phyloP scores from a whole-genome alignment of 1,140 invertebrate genomes.

The Drosophila azteca region DNA sequence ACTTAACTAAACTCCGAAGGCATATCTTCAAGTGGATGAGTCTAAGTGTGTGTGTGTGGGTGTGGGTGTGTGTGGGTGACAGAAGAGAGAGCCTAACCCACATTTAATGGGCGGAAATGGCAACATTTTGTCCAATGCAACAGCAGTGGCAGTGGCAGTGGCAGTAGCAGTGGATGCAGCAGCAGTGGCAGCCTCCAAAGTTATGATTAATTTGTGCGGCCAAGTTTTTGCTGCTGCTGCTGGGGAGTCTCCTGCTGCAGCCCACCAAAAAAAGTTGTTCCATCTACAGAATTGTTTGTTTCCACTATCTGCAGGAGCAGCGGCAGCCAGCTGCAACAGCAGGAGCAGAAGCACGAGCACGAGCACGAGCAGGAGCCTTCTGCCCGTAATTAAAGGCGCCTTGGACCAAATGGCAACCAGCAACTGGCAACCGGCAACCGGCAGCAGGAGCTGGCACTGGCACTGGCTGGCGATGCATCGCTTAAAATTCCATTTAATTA shows the following conservation, averaged over 20 bases:
- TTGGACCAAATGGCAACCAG: conserved; percentile 49
- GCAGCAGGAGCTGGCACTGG: conserved; percentile 5
- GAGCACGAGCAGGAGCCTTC: conserved; percentile 11
- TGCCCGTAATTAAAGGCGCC: conserved; percentile 70
- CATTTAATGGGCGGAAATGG: conserved; percentile 62
- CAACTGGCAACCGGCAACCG: conserved; percentile 13
- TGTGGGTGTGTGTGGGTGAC: background rate
- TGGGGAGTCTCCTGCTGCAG: conserved; percentile 16
- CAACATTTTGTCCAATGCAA: conserved; percentile 50
- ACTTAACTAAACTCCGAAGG: conserved; percentile 2
- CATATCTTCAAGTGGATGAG: conserved; percentile 24
- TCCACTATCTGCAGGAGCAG: conserved; percentile 53
- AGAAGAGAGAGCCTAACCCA: conserved; percentile 50
- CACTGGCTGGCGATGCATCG: conserved; percentile 51
- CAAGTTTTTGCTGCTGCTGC: conserved; percentile 62
- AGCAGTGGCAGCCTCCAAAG: conserved; percentile 63
- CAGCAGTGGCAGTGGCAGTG: conserved; percentile 45
- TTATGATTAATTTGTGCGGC: conserved; percentile 78
- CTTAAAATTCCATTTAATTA: conserved; percentile 82
- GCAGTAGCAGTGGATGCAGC: conserved; percentile 33
- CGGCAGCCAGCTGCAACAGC: conserved; percentile 1
- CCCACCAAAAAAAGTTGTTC: conserved; percentile 64
- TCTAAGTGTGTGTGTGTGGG: conserved; percentile 2
- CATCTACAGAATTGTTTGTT: conserved; percentile 47
- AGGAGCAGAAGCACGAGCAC: conserved; percentile 9